Percentiles rank a stretch among this genome's conserved stretches.
These are phyloP conservation scores for Dasypus novemcinctus DNA, from an alignment of 2,113 vertebrate species.

Conservation along the genomic window DNA sequence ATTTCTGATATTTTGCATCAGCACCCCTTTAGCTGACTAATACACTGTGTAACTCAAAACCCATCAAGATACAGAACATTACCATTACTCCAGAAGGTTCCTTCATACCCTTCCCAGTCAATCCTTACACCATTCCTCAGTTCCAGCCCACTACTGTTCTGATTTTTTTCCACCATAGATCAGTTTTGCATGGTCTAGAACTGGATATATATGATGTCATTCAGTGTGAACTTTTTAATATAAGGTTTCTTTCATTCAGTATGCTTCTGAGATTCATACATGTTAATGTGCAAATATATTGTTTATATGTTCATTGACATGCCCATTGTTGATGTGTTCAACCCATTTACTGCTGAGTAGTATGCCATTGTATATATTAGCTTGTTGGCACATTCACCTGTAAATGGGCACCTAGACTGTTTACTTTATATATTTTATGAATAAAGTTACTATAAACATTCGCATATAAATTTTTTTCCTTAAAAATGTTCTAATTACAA, in stretches of 20 bases:
- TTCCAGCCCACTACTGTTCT: not conserved
- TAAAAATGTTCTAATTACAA: not conserved
- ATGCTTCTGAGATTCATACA: not conserved
- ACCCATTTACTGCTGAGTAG: not conserved
- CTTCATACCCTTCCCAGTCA: not conserved
- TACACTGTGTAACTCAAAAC: not conserved
- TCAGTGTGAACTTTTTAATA: not conserved
- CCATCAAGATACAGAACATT: not conserved
- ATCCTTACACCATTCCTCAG: not conserved
- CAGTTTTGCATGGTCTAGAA: not conserved
- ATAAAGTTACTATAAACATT: not conserved
- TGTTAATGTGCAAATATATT: not conserved
- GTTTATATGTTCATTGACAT: not conserved
- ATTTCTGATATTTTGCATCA: too few relatives aligned
- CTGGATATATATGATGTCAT: not conserved
- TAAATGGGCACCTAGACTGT: not conserved
- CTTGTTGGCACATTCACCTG: not conserved
- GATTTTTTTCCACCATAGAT: not conserved
- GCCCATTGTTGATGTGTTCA: not conserved
- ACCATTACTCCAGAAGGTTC: not conserved
- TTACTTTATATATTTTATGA: not conserved
- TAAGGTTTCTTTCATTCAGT: not conserved
- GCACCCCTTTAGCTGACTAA: too few relatives aligned
- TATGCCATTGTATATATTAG: not conserved
- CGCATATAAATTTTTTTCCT: not conserved